These are phyloP conservation scores for Radopholus similis DNA, from an alignment of 1,140 invertebrate species.

Conservation along the genomic window DNA sequence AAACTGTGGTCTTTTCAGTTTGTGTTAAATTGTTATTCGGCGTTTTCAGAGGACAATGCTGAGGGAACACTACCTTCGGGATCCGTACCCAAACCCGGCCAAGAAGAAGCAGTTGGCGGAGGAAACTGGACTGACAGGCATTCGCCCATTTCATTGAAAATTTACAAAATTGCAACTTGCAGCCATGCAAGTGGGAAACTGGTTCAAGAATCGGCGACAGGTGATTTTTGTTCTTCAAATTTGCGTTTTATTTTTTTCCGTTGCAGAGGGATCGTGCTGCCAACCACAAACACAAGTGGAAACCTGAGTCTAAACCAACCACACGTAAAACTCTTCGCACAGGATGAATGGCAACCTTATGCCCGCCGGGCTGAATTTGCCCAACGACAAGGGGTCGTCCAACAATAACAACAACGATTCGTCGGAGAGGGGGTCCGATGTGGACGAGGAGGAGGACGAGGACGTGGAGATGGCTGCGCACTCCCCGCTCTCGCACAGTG, in stretches of 20 bases:
- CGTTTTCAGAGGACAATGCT: conserved; percentile 72
- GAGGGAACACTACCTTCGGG: conserved; percentile 96
- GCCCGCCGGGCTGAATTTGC: background rate
- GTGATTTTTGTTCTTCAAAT: conserved; percentile 37
- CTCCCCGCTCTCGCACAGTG: too few relatives aligned
- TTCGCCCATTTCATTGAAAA: conserved; percentile 69
- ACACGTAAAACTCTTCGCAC: background rate
- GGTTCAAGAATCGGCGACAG: conserved; percentile 99
- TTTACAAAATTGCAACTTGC: background rate
- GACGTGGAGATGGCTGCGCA: conserved; percentile 8
- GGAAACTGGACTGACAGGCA: conserved; percentile 93
- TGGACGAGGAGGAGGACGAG: conserved; percentile 9
- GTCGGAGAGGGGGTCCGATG: background rate
- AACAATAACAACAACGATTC: background rate
- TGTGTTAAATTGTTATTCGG: background rate
- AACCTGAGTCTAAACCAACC: background rate
- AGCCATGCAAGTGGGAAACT: conserved; percentile 76
- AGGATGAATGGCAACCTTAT: conserved; percentile 7
- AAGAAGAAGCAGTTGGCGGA: conserved; percentile 95
- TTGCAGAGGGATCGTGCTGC: conserved; percentile 80
- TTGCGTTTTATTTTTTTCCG: background rate
- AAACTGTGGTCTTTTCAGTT: conserved; percentile 67
- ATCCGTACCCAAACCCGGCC: conserved; percentile 97
- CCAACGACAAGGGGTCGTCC: background rate
- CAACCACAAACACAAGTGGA: conserved; percentile 85